These are phyloP conservation scores for Oscheius sp. DNA, from an alignment of 2,888 invertebrate genomes.

Conservation along the genomic window DNA sequence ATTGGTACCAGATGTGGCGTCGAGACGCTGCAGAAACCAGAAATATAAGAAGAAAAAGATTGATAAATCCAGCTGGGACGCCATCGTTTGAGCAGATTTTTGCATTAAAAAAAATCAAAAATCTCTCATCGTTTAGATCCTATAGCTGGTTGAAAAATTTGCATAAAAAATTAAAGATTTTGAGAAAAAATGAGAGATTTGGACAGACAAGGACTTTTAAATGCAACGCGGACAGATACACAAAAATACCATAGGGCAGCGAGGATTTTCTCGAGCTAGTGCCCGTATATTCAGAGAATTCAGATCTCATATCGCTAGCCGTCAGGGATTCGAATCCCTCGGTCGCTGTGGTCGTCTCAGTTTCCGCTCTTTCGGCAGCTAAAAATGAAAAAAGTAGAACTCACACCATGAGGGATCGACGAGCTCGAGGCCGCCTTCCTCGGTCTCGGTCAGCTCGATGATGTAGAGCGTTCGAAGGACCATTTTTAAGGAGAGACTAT, in stretches of 20 bases:
- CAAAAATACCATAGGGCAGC: slow-evolving; percentile 1
- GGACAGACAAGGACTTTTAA: slow-evolving; percentile 1
- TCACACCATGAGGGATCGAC: slow-evolving; percentile 70
- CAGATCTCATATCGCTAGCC: slow-evolving; percentile 63
- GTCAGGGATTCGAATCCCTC: slow-evolving; percentile 47
- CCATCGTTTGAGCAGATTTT: no score
- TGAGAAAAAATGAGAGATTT: neutral
- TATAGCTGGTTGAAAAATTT: no score
- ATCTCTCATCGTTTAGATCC: no score
- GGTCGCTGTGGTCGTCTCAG: slow-evolving; percentile 42
- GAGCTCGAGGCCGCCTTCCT: slow-evolving; percentile 70
- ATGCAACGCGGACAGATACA: neutral
- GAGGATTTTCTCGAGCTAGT: slow-evolving; percentile 58
- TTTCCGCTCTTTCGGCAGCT: slow-evolving; percentile 59
- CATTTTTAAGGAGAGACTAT: slow-evolving; percentile 43
- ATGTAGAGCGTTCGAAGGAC: slow-evolving; percentile 66
- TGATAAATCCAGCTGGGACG: no score
- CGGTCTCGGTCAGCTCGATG: slow-evolving; percentile 68
- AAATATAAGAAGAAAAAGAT: no score
- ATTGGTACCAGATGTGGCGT: no score
- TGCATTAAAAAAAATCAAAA: no score
- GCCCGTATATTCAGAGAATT: slow-evolving; percentile 67
- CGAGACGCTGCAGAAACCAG: no score
- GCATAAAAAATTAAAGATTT: no score
- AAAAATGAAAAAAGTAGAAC: slow-evolving; percentile 45